Percentiles rank a stretch among this genome's conserved stretches.
phyloP scores from a whole-genome alignment of 2,888 invertebrate species.

The Apotomis betuletana region DNA sequence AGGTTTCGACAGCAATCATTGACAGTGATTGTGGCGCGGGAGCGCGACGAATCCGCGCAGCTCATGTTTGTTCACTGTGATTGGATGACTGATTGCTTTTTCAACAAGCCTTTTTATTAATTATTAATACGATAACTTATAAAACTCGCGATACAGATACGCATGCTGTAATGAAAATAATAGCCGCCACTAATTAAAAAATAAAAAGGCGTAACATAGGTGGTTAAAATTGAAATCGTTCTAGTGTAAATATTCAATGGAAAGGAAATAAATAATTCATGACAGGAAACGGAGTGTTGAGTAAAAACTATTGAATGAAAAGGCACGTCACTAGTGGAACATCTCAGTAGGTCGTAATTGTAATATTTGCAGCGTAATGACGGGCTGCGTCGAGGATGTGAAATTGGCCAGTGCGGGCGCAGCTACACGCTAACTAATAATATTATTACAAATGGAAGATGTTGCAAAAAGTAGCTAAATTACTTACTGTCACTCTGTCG shows the following conservation, averaged over 20 bases:
- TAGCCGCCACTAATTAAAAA: constrained; percentile 26
- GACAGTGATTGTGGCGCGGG: constrained; percentile 63
- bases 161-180: constrained; percentile 18
- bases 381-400: constrained; percentile 44
- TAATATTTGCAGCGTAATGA: constrained; percentile 46
- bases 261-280: constrained; percentile 47
- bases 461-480: constrained; percentile 38
- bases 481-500: constrained; percentile 38
- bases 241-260: constrained; percentile 40
- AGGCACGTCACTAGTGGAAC: constrained; percentile 43
- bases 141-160: constrained; percentile 24
- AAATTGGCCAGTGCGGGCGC: constrained; percentile 47
- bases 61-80: constrained; percentile 43
- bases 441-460: constrained; percentile 41
- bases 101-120: constrained; percentile 21
- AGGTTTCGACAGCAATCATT: constrained; percentile 66
- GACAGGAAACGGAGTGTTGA: constrained; percentile 43
- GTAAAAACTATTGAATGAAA: constrained; percentile 46
- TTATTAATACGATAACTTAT: neutral
- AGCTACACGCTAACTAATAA: constrained; percentile 42
- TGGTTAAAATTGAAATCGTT: constrained; percentile 29
- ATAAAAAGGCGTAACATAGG: constrained; percentile 16
- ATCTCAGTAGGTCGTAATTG: constrained; percentile 43
- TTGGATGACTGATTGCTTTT: constrained; percentile 47
- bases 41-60: constrained; percentile 34